These are phyloP conservation scores for Nycticryphes semicollaris DNA, from an alignment of 2,113 vertebrate genomes.

Conservation along the genomic window DNA sequence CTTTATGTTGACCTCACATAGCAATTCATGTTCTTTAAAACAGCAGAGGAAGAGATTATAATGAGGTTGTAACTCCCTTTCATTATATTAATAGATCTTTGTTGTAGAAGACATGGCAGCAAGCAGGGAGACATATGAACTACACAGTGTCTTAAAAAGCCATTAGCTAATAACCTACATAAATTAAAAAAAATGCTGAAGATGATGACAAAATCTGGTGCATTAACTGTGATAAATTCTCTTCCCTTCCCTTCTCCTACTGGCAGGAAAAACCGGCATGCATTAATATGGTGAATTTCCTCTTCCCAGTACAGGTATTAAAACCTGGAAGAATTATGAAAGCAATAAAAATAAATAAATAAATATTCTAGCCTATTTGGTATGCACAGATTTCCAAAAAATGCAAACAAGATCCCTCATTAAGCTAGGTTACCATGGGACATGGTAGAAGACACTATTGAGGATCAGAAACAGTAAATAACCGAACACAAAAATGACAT, in stretches of 20 bases:
- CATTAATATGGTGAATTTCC: not conserved
- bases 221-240: not conserved
- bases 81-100: not conserved
- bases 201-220: not conserved
- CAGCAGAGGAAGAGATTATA: not conserved
- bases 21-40: not conserved
- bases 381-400: not conserved
- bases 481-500: not conserved
- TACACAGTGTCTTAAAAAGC: not conserved
- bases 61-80: not conserved
- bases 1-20: not conserved
- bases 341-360: not conserved
- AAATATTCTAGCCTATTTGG: not conserved
- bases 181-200: not conserved
- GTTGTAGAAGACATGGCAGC: not conserved
- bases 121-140: not conserved
- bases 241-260: not conserved
- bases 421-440: not conserved
- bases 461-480: not conserved
- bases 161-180: not conserved
- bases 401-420: not conserved
- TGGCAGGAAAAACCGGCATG: not conserved
- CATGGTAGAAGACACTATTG: not conserved
- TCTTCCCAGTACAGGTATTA: not conserved
- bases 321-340: not conserved